Conservation (phyloP, 1,140 invertebrate genomes). For the Ptiloglossa arizonensis region DNA sequence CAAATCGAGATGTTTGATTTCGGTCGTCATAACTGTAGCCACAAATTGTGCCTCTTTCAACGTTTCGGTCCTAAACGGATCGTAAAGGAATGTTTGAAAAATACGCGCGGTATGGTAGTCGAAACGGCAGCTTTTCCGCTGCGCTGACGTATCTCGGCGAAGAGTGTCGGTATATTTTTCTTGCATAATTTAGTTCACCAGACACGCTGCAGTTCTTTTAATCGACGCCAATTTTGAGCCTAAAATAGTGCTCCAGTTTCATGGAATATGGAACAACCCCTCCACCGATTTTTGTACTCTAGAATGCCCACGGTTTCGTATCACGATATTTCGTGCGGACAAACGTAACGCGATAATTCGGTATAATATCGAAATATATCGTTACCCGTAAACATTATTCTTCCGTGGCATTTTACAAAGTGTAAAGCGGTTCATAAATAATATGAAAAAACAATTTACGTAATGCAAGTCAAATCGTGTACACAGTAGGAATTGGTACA, state of each 20-base stretch:
- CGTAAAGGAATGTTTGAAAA: constrained; percentile 35
- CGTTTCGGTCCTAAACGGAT: background rate
- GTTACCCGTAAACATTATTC: too few relatives aligned
- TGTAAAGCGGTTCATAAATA: background rate
- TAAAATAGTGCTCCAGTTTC: constrained; percentile 58
- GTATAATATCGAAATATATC: too few relatives aligned
- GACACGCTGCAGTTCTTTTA: constrained; percentile 57
- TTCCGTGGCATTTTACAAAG: background rate
- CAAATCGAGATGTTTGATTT: constrained; percentile 21
- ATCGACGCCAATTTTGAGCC: constrained; percentile 57
- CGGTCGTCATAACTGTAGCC: constrained; percentile 13
- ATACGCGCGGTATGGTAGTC: constrained; percentile 21
- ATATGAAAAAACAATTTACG: background rate
- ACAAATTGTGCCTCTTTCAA: constrained; percentile 27
- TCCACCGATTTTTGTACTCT: background rate
- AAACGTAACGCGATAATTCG: too few relatives aligned
- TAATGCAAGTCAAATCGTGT: background rate
- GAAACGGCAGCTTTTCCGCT: background rate
- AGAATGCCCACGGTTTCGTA: too few relatives aligned
- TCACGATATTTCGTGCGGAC: background rate
- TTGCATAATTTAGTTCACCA: constrained; percentile 72
- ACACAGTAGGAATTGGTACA: too few relatives aligned
- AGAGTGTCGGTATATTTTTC: constrained; percentile 65
- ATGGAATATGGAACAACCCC: constrained; percentile 7
- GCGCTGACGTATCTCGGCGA: constrained; percentile 6